Evolutionary conservation across 1,140 invertebrate genomes (phyloP).

Genomic region (Protaetia brevitarsis): DNA sequence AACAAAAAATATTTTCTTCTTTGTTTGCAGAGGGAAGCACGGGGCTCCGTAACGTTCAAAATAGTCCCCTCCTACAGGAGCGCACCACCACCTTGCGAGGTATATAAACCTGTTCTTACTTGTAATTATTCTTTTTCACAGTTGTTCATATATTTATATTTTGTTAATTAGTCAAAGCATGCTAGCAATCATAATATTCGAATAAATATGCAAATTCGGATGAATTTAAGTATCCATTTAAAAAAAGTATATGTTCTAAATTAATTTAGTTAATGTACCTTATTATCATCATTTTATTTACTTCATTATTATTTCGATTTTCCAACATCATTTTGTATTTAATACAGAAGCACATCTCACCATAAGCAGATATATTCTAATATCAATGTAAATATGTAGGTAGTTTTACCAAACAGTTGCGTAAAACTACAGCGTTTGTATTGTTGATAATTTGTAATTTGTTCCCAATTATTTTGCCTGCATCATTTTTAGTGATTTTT

Average conservation of each 20-base stretch:
- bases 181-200: no score
- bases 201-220: no score
- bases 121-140: background rate
- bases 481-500: background rate
- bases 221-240: no score
- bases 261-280: background rate
- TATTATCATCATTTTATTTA: background rate
- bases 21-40: slow-evolving; percentile 86
- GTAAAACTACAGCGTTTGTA: background rate
- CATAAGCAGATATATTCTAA: slow-evolving; percentile 5
- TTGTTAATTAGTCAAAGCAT: no score
- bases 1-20: slow-evolving; percentile 30
- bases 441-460: background rate
- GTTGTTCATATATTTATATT: no score
- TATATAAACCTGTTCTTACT: slow-evolving; percentile 50
- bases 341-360: background rate
- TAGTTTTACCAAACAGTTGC: background rate
- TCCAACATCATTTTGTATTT: background rate
- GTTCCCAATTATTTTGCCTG: background rate
- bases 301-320: background rate
- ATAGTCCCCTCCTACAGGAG: slow-evolving; percentile 97
- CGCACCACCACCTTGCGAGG: slow-evolving; percentile 93
- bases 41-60: slow-evolving; percentile 98
- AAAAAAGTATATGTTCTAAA: background rate
- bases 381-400: background rate